Conservation (phyloP, 2,113 vertebrate species). For the Nansenia antarctica region DNA sequence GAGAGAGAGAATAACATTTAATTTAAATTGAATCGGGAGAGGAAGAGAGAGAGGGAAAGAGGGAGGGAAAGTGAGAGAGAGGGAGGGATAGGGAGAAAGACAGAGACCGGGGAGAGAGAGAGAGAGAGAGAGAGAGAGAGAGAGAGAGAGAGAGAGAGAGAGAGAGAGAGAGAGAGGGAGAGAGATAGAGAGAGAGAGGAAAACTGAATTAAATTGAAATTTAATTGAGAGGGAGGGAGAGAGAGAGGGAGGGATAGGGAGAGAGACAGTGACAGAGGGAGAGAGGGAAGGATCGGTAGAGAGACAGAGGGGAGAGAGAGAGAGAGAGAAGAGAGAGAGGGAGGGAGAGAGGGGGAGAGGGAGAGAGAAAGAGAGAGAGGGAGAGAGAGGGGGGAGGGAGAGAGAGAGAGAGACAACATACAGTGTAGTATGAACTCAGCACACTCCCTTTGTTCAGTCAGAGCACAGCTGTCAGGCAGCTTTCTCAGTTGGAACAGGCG, state of each 20-base stretch:
- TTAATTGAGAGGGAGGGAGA: neutral
- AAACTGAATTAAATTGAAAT: no score
- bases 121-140: neutral
- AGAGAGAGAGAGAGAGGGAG: neutral
- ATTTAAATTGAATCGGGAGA: neutral
- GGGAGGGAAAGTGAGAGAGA: constrained; percentile 12
- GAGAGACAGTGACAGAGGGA: neutral
- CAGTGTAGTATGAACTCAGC: neutral
- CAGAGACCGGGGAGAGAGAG: no score
- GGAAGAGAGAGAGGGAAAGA: neutral
- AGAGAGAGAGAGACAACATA: no score
- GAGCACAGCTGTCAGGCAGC: constrained; percentile 70
- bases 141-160: neutral
- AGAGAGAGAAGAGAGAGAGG: neutral
- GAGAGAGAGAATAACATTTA: no score
- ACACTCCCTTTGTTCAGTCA: constrained; percentile 69
- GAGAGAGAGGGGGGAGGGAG: constrained; percentile 29
- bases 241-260: neutral
- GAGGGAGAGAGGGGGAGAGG: neutral
- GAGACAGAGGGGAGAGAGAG: neutral
- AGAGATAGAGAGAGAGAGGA: neutral
- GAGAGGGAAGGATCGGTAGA: neutral
- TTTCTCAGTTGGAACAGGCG: constrained; percentile 68
- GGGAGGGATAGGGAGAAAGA: constrained; percentile 49
- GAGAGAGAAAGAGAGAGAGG: constrained; percentile 21